phyloP scores from a whole-genome alignment of 2,888 invertebrate genomes.

The Lamellibrachia satsuma region DNA sequence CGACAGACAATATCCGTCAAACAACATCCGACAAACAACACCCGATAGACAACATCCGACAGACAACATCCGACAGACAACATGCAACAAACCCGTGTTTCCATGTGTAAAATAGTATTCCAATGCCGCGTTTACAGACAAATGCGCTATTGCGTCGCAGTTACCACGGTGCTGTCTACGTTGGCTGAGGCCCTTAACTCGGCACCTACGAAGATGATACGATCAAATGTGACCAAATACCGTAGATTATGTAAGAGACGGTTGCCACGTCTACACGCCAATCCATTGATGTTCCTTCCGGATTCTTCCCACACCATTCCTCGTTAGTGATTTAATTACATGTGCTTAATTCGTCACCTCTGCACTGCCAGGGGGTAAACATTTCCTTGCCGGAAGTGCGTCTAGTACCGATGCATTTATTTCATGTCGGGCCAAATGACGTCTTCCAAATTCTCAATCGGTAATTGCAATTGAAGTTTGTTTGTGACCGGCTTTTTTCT shows the following conservation, averaged over 20 bases:
- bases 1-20: too few species aligned
- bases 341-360: background rate
- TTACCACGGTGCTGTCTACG: too few species aligned
- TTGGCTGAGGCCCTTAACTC: too few species aligned
- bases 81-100: too few species aligned
- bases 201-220: too few species aligned
- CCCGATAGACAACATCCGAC: too few species aligned
- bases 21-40: too few species aligned
- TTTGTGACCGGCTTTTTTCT: background rate
- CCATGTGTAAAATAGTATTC: too few species aligned
- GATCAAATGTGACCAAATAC: too few species aligned
- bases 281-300: background rate
- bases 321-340: background rate
- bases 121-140: too few species aligned
- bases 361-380: background rate
- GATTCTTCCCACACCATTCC: conserved; percentile 1
- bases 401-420: background rate
- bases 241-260: background rate
- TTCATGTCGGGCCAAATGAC: background rate
- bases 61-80: too few species aligned
- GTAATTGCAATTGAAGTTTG: background rate
- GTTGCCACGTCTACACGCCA: background rate
- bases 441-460: background rate
- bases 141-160: too few species aligned
- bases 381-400: background rate